A percentile compares a stretch with the other conserved stretches of the same genome.
These are phyloP conservation scores for Romanogobio albipinnatus DNA, from an alignment of 2,113 vertebrate genomes.

Conservation along the genomic window DNA sequence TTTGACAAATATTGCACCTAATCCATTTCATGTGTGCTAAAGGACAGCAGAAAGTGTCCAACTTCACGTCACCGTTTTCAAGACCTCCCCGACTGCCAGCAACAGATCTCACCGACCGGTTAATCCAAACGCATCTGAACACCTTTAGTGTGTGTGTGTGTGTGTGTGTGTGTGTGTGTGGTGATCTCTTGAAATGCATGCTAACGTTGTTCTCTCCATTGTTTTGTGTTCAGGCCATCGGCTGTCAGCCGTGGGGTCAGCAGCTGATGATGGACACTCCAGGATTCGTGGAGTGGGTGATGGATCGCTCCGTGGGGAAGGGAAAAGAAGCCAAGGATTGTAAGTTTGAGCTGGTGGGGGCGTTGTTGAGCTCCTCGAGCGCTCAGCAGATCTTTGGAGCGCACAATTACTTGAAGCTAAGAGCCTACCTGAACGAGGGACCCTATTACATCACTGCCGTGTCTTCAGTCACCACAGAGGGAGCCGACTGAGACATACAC, in stretches of 20 bases:
- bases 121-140: not conserved
- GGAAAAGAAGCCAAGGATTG: constrained; percentile 93
- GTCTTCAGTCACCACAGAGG: constrained; percentile 86
- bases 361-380: constrained; percentile 84
- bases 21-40: no score
- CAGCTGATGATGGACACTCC: constrained; percentile 87
- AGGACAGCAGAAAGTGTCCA: no score
- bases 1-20: no score
- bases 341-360: constrained; percentile 91
- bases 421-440: constrained; percentile 87
- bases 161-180: not conserved
- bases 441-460: constrained; percentile 89
- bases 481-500: constrained; percentile 79
- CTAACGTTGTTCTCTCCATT: not conserved
- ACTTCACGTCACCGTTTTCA: not conserved
- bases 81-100: not conserved
- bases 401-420: constrained; percentile 88
- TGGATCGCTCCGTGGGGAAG: constrained; percentile 88
- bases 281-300: constrained; percentile 91
- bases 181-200: not conserved
- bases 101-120: not conserved
- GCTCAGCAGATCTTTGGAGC: constrained; percentile 85
- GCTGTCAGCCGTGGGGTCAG: constrained; percentile 91
- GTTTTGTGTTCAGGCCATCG: constrained; percentile 81
- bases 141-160: not conserved